Base-by-base conservation (phyloP, 2,797 vertebrate genomes). In the Xenops minutus region DNA sequence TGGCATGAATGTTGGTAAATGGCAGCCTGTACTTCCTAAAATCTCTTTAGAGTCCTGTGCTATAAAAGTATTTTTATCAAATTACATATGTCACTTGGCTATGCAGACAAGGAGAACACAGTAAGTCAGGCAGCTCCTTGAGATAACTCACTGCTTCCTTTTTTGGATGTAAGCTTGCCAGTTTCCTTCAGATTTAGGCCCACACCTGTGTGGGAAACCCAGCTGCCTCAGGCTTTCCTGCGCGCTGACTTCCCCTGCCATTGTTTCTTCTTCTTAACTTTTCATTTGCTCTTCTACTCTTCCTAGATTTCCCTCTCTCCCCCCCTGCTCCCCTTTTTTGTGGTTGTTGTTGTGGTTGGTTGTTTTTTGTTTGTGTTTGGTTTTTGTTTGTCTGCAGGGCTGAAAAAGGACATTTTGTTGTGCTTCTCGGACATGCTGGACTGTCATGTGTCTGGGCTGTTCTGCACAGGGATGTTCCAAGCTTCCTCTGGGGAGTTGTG, bases 21-120 rank as follows among this genome's bases (percentile, higher is more conserved):
- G 34, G 32, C 82, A 87, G 26, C 67, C 73, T 61, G 11, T 52
- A 46, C 36, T 95, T 95, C 43, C 55, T 26, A 36, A 91, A 85
- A 92, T 49, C 43, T 21, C 22, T 54, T 89, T 34, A 30, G 54
- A 79, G 32, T 68, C 44, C 43, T 43, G 44, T 43, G 36, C 73
- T 95, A 34, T 34, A 44, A 27, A 89, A 79, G 27, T 89, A 87
- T 85, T 91, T 96, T 95, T 79, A 87, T 77, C 66, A 71, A 93
- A 77, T 93, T 59, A 74, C 76, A 23, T 63, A 24, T 68, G 32
- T 88, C 56, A 37, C 27, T 85, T 84, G 56, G 79, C 73, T 90
- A 41, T 49, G 66, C 49, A 85, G 79, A 81, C 52, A 86, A 59
- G 37, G 58, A 67, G 75, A 43, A 73, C 49, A 41, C 30, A 85